phyloP scores from a whole-genome alignment of 2,888 invertebrate species.

The Phyto melanocephala region DNA sequence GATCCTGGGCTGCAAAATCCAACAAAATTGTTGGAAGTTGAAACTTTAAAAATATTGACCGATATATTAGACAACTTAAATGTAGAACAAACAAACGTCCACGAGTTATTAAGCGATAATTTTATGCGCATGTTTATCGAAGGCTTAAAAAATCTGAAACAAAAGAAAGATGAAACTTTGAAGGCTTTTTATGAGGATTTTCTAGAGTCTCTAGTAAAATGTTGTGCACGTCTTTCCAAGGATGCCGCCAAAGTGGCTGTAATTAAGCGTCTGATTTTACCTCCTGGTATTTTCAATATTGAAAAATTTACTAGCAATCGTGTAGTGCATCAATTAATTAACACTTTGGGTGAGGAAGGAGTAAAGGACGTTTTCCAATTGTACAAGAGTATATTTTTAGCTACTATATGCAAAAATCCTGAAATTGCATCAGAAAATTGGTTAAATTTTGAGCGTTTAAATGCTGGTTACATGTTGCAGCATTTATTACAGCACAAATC shows the following conservation, averaged over 20 bases:
- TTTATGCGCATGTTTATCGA: constrained; percentile 83
- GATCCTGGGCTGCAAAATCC: constrained; percentile 79
- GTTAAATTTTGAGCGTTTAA: constrained; percentile 85
- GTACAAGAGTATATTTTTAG: constrained; percentile 83
- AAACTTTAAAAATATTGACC: constrained; percentile 82
- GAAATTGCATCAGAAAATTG: constrained; percentile 80
- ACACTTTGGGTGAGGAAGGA: constrained; percentile 81
- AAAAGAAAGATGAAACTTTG: constrained; percentile 70
- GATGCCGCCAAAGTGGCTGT: constrained; percentile 81
- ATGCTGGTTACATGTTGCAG: constrained; percentile 82
- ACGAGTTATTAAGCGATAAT: constrained; percentile 82
- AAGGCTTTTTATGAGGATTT: constrained; percentile 78
- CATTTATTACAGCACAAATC: constrained; percentile 78
- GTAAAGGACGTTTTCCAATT: constrained; percentile 83
- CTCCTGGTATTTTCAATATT: constrained; percentile 86
- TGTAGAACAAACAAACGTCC: constrained; percentile 78
- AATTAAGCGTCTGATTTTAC: constrained; percentile 83
- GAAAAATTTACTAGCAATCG: constrained; percentile 86
- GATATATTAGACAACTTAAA: constrained; percentile 78
- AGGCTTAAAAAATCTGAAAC: constrained; percentile 81
- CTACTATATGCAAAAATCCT: constrained; percentile 79
- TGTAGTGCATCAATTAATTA: constrained; percentile 83
- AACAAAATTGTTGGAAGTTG: constrained; percentile 82
- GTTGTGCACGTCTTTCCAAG: constrained; percentile 80
- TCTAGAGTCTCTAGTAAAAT: constrained; percentile 80